Conservation (phyloP, 2,113 vertebrate genomes). For the Donacobius atricapilla region DNA sequence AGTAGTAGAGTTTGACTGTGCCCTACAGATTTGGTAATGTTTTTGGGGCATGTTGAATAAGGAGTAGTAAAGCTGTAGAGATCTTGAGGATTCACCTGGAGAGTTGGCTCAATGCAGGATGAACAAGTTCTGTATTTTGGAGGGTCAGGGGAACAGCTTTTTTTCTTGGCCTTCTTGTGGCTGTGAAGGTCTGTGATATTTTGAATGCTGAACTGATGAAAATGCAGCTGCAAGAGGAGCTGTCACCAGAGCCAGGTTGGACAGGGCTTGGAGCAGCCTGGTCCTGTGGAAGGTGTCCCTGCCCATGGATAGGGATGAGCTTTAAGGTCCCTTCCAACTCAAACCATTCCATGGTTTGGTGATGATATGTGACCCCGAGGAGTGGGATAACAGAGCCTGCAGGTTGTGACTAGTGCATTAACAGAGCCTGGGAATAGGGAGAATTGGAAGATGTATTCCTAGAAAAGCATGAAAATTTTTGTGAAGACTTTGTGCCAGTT, state of each 20-base stretch:
- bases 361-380: fast-evolving
- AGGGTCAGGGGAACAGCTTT: background rate
- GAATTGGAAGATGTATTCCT: background rate
- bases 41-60: fast-evolving
- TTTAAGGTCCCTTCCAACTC: background rate
- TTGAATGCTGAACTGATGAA: background rate
- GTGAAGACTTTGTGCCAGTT: background rate
- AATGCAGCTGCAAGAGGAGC: background rate
- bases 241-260: background rate
- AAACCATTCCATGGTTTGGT: background rate
- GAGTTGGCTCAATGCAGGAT: background rate
- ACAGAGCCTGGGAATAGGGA: background rate
- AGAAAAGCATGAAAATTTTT: background rate
- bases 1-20: fast-evolving
- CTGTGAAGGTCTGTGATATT: background rate
- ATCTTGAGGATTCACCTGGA: background rate
- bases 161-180: background rate
- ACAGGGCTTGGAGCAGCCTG: background rate
- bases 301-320: background rate
- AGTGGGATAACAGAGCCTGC: background rate
- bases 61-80: background rate
- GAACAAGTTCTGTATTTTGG: background rate
- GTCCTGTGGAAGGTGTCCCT: background rate
- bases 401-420: background rate
- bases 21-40: background rate